phyloP scores from a whole-genome alignment of 2,797 vertebrate genomes.

The Syngnathus acus region DNA sequence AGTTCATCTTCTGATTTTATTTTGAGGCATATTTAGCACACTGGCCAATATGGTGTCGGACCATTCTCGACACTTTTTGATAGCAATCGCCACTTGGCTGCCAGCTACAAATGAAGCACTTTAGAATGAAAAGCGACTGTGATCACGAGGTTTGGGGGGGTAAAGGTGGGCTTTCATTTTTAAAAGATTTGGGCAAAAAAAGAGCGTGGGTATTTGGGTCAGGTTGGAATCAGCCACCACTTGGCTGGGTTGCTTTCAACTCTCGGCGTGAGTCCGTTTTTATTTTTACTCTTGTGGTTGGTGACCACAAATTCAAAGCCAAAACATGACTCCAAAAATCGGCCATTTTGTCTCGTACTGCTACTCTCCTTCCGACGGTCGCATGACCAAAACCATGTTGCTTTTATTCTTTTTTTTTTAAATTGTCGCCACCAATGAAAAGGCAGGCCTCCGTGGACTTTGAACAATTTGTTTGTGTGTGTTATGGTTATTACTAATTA shows the following conservation, averaged over 20 bases:
- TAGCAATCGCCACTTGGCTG: not conserved
- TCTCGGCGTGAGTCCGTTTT: not conserved
- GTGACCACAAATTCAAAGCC: too few relatives aligned
- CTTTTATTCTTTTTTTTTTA: not conserved
- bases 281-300: too few relatives aligned
- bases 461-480: not conserved
- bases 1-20: not conserved
- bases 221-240: constrained; percentile 33
- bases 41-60: constrained; percentile 11
- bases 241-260: constrained; percentile 41
- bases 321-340: too few relatives aligned
- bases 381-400: too few relatives aligned
- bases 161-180: constrained; percentile 39
- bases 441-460: not conserved
- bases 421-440: not conserved
- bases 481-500: constrained; percentile 39
- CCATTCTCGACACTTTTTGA: constrained; percentile 21
- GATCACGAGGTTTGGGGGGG: not conserved
- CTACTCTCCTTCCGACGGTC: too few relatives aligned
- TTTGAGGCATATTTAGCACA: not conserved
- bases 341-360: too few relatives aligned
- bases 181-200: constrained; percentile 55
- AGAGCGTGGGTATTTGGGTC: constrained; percentile 53
- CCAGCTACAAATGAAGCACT: constrained; percentile 42
- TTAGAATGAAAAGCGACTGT: constrained; percentile 43